These are phyloP conservation scores for Phasia obesa DNA, from an alignment of 2,888 invertebrate genomes.

Conservation along the genomic window DNA sequence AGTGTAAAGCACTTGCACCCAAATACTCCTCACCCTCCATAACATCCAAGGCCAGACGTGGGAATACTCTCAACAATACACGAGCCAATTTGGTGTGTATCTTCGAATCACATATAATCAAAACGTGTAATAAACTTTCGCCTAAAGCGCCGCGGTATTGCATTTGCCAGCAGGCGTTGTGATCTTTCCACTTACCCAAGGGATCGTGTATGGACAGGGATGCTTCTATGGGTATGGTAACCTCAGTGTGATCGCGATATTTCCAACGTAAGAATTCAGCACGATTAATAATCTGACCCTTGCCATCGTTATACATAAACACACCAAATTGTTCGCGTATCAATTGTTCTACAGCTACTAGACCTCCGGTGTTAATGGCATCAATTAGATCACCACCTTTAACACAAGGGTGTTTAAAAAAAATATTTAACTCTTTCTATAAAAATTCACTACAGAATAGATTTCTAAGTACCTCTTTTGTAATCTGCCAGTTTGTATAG, in stretches of 20 bases:
- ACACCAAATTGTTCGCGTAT: constrained; percentile 93
- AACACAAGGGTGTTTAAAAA: too few species aligned
- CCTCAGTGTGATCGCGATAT: constrained; percentile 92
- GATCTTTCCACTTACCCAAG: constrained; percentile 93
- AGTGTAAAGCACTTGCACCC: constrained; percentile 96
- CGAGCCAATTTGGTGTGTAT: constrained; percentile 89
- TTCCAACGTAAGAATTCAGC: constrained; percentile 96
- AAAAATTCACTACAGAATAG: too few species aligned
- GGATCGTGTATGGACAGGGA: constrained; percentile 93
- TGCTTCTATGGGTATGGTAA: constrained; percentile 93
- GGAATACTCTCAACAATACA: constrained; percentile 94
- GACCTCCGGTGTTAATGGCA: constrained; percentile 92
- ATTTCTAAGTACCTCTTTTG: constrained; percentile 87
- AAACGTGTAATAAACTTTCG: constrained; percentile 96
- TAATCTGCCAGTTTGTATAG: constrained; percentile 94
- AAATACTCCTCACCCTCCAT: constrained; percentile 99
- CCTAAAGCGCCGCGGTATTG: constrained; percentile 97
- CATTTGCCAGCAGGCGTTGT: constrained; percentile 99
- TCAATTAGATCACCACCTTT: constrained; percentile 93
- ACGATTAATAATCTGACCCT: constrained; percentile 92
- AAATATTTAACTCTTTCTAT: too few species aligned
- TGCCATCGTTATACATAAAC: constrained; percentile 93
- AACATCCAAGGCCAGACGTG: constrained; percentile 94
- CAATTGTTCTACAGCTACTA: constrained; percentile 91
- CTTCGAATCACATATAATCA: constrained; percentile 96